A percentile compares a stretch with the other conserved stretches of the same genome.
Evolutionary conservation across 2,797 vertebrate genomes (phyloP).

Genomic region (Huso huso): DNA sequence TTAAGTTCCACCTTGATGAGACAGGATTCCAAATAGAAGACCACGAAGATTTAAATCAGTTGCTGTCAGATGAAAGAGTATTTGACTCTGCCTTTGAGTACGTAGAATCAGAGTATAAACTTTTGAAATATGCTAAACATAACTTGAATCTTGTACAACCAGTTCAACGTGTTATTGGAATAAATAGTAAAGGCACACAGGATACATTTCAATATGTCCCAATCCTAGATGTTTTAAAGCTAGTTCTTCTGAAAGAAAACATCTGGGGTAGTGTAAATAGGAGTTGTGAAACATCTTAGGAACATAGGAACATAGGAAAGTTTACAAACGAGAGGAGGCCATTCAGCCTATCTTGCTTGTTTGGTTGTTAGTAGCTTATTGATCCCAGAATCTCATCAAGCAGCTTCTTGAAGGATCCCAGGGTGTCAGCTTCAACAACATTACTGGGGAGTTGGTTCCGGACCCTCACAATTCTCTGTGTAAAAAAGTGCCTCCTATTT

Average conservation of each 20-base stretch:
- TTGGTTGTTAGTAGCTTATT: too few species aligned
- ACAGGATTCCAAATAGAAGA: slow-evolving; percentile 12
- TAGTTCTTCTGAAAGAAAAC: slow-evolving; percentile 12
- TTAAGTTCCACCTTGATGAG: slow-evolving; percentile 7
- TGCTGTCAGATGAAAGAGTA: slow-evolving; percentile 12
- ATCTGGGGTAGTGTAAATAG: slow-evolving; percentile 12
- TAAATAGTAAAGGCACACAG: slow-evolving; percentile 7
- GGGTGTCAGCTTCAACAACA: too few species aligned
- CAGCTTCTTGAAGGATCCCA: too few species aligned
- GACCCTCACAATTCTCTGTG: too few species aligned
- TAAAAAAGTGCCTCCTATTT: too few species aligned
- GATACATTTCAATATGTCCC: slow-evolving; percentile 15
- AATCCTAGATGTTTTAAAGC: slow-evolving; percentile 11
- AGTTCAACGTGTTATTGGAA: slow-evolving; percentile 9
- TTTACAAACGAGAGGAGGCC: too few species aligned
- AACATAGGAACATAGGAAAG: too few species aligned
- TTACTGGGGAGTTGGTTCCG: too few species aligned
- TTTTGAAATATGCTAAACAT: slow-evolving; percentile 11
- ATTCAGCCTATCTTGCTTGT: too few species aligned
- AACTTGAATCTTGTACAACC: slow-evolving; percentile 15
- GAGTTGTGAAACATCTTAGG: slow-evolving; percentile 9
- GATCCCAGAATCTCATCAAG: too few species aligned
- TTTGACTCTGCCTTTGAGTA: slow-evolving; percentile 14
- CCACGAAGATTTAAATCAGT: slow-evolving; percentile 8
- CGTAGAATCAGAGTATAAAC: slow-evolving; percentile 15